These are phyloP conservation scores for Dolichotis patagonum DNA, from an alignment of 2,113 vertebrate genomes.

Conservation along the genomic window DNA sequence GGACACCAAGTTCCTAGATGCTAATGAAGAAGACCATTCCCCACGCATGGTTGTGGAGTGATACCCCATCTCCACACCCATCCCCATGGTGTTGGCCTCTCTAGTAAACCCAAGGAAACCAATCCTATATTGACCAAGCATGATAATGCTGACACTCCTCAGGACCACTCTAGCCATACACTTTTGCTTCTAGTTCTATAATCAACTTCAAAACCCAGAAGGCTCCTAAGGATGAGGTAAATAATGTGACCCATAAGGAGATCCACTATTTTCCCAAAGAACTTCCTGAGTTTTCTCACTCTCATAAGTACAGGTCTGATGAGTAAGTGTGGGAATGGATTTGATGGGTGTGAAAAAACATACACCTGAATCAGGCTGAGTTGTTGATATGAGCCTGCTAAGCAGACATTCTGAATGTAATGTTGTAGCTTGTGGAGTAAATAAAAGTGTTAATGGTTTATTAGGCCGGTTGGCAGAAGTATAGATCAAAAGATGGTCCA, in stretches of 20 bases:
- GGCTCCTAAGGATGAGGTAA: neutral
- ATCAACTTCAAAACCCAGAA: neutral
- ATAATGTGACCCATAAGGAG: neutral
- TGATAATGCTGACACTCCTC: neutral
- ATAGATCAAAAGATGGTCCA: neutral
- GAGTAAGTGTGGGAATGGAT: neutral
- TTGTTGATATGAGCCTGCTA: neutral
- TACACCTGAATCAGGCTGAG: neutral
- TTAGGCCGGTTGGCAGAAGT: neutral
- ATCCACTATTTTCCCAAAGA: neutral
- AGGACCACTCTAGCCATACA: neutral
- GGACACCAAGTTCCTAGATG: neutral
- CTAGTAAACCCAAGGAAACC: neutral
- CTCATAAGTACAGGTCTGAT: neutral
- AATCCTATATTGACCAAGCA: neutral
- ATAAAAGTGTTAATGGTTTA: neutral
- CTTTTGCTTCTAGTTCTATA: neutral
- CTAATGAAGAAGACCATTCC: neutral
- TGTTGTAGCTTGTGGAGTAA: neutral
- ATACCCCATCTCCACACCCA: neutral
- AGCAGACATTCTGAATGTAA: neutral
- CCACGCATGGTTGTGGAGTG: neutral
- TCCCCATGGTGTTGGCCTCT: neutral
- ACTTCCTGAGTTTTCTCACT: neutral
- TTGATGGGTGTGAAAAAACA: neutral